Base-by-base conservation (phyloP, 2,797 vertebrate species). In the Limosa lapponica region DNA sequence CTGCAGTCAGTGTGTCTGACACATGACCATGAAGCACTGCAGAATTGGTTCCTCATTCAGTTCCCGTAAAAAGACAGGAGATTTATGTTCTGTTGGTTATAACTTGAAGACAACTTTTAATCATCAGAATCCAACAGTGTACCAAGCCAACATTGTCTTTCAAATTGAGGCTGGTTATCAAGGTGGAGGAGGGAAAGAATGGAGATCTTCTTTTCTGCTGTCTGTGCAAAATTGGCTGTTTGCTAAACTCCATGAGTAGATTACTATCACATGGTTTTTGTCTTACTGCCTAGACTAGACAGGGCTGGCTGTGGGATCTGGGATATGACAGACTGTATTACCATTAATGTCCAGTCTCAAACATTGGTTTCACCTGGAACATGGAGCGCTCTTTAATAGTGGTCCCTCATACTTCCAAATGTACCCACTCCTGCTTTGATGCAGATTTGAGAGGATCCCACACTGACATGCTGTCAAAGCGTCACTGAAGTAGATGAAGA, bases 381-480 rank as follows among this genome's bases (percentile, higher is more conserved):
- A 16, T 1, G 1, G 20, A 61, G 44, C 1, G 6, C 55, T 74
- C 83, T 51, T 43, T 12, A 16, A 6, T 6, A 64, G 87, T 25
- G 4, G 44, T 43, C 55, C 71, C 32, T 93, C 54, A 5, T 79
- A 44, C 48, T 23, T 82, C 3, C 9, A 36, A 84, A 88, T 39
- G 41, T 66, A 51, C 41, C 65, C n/a, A 36, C 25, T 73, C 28
- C 66, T 71, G 58, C 36, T 79, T 73, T 49, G 64, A 27, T 48
- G 54, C 34, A 30, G 80, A 57, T 74, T 34, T 54, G 70, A 89
- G 71, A 83, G 25, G 75, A 43, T 92, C 20, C 71, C 61, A 32
- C 28, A 36, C 24, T 84, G 94, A 92, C 37, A 23, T 3, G 49
- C 74, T 95, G 87, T 83, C 82, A 93, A 55, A 80, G 74, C 39